Base-by-base conservation (phyloP, 2,888 invertebrate genomes). In the Spicauda simplicius region DNA sequence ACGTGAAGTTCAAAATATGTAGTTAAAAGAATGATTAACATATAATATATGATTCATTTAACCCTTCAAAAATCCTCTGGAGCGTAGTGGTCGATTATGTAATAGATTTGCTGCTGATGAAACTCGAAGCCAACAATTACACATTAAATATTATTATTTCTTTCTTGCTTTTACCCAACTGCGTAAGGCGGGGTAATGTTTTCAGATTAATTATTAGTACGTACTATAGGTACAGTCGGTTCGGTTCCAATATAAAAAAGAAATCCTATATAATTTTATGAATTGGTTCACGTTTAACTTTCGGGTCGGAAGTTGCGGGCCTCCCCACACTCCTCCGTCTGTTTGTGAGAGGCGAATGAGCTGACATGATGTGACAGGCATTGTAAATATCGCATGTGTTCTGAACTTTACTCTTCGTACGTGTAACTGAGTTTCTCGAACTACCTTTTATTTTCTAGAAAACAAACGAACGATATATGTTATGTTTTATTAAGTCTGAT, bases 261-360 rank as follows among this genome's bases (percentile, higher is more conserved):
- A n/a, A n/a, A n/a, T 45, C n/a, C n/a, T 45, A 1, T 45, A n/a
- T 6, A 45, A 45, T 45, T n/a, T 12, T 45, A n/a, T n/a, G 45
- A 45, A 45, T 3, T 25, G 54, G 6, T 25, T 25, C 16, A 30
- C 25, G 55, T 52, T 50, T 45, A 60, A 30, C 30, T 60, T 60
- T 18, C 12, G 30, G 60, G 60, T 33, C 30, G 60, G 60, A 60
- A 60, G 30, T 50, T 45, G 41, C 2, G 16, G 48, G 14, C 10
- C 14, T 41, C 25, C 50, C 25, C 30, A 48, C 25, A 48, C n/a
- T 16, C 37, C 48, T 3, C 48, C 10, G 48, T 48, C 50, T 56
- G 55, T 64, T 56, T 56, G 48, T 56, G 63, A 50, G 63, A 50
- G 33, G 59, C 45, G 45, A 16, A 16, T 11, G 59, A 59, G 59